These are phyloP conservation scores for Oscheius sp. DNA, from an alignment of 2,888 invertebrate genomes.

Conservation along the genomic window DNA sequence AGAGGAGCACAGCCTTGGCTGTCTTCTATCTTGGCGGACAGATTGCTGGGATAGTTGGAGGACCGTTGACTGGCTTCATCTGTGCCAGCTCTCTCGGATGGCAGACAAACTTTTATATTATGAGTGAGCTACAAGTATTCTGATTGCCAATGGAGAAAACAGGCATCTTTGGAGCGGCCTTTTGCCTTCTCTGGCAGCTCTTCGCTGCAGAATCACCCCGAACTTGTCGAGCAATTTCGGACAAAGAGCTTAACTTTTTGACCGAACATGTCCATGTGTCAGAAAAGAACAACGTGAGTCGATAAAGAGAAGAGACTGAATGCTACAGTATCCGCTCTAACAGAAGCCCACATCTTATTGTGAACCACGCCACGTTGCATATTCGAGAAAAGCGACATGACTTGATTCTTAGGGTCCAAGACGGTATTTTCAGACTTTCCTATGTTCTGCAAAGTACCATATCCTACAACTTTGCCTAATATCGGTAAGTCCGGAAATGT, in stretches of 20 bases:
- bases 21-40: slow-evolving; percentile 18
- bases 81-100: slow-evolving; percentile 12
- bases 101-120: slow-evolving; percentile 22
- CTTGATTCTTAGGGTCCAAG: neutral
- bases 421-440: too few relatives aligned
- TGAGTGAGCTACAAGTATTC: neutral
- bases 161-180: slow-evolving; percentile 3
- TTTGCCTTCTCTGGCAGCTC: slow-evolving; percentile 17
- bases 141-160: neutral
- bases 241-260: slow-evolving; percentile 11
- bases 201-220: slow-evolving; percentile 23
- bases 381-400: neutral
- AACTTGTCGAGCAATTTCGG: slow-evolving; percentile 4
- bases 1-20: neutral
- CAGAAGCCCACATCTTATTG: too few relatives aligned
- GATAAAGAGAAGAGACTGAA: too few relatives aligned
- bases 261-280: slow-evolving; percentile 26
- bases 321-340: too few relatives aligned
- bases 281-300: neutral
- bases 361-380: too few relatives aligned
- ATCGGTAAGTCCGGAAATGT: too few relatives aligned
- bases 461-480: too few relatives aligned
- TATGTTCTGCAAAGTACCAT: too few relatives aligned
- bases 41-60: slow-evolving; percentile 24
- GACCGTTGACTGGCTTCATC: slow-evolving; percentile 12